Evolutionary conservation across 2,888 invertebrate genomes (phyloP).

Genomic region (Nephrotoma flavescens): DNA sequence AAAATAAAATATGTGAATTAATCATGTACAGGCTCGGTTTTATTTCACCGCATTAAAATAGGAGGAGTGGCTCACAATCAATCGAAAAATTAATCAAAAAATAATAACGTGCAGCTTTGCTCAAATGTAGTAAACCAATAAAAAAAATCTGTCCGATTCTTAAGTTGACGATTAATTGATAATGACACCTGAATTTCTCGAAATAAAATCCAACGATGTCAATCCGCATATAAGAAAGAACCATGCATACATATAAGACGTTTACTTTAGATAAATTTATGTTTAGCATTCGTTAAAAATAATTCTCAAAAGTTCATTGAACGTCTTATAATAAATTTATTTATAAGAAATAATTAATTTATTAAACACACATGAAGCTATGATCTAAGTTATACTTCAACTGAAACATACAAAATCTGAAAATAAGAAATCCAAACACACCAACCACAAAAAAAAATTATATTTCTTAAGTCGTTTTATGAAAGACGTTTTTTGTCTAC

Average conservation of each 20-base stretch:
- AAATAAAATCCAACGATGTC: neutral
- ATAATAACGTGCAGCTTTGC: neutral
- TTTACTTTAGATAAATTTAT: neutral
- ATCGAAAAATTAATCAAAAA: neutral
- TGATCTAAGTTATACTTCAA: neutral
- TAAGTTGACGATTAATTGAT: neutral
- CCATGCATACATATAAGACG: neutral
- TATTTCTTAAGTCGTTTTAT: neutral
- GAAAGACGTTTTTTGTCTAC: neutral
- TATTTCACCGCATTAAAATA: neutral
- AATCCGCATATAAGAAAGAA: neutral
- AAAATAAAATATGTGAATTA: neutral
- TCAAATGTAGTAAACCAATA: neutral
- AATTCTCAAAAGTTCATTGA: neutral
- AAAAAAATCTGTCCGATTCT: neutral
- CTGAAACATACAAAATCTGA: too few species aligned
- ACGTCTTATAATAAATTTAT: neutral
- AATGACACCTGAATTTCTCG: neutral
- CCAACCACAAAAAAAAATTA: neutral
- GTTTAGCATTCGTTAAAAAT: neutral
- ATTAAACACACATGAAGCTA: neutral
- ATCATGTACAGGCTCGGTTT: neutral
- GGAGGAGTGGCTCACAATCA: neutral
- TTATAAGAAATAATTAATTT: neutral
- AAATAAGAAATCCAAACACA: neutral